Base-by-base conservation (phyloP, 2,113 vertebrate genomes). In the Canis aureus region DNA sequence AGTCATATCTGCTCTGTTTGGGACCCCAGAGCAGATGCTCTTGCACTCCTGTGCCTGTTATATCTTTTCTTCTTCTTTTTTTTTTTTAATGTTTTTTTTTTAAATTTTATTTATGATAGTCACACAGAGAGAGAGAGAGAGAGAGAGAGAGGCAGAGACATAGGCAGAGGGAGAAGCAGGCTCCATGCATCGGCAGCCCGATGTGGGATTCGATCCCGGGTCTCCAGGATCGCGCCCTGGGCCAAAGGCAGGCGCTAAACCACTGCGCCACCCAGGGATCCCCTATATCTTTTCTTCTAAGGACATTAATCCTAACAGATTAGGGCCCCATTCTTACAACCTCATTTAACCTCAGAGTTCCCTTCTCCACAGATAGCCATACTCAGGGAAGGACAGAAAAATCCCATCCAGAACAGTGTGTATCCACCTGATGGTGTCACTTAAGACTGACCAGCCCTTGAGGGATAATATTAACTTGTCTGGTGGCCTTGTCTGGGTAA, bases 371-470 rank as follows among this genome's bases (percentile, higher is more conserved):
- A 76, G 8, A 49, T 3, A 86, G 57, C 49, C 51, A 53, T 27
- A 12, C 1, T 12, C 9, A n/a, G 27, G 20, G 13, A 10, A 2
- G 8, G n/a, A 22, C 64, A 29, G 4, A n/a, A 29, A 6, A 55
- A 17, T 49, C 51, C 59, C n/a, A 60, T 25, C 3, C 51, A 16
- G 11, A 59, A 49, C 4, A 43, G 15, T 62, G 0, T 11, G 16
- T 35, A n/a, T 32, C 64, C 60, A 49, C 3, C 15, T 67, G 60
- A 27, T 15, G 66, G 53, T 1, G 4, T 29, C 49, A 27, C 53
- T 71, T 57, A 78, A 55, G 20, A 67, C 20, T 2, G 0, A 76
- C 38, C 25, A 76, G 23, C 22, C 10, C 59, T 51, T 79, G 27
- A 55, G 10, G 23, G 55, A 16, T 76, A 23, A 71, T 11, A 38